These are phyloP conservation scores for Druon quercuslanigerum DNA, from an alignment of 1,140 invertebrate species.

Conservation along the genomic window DNA sequence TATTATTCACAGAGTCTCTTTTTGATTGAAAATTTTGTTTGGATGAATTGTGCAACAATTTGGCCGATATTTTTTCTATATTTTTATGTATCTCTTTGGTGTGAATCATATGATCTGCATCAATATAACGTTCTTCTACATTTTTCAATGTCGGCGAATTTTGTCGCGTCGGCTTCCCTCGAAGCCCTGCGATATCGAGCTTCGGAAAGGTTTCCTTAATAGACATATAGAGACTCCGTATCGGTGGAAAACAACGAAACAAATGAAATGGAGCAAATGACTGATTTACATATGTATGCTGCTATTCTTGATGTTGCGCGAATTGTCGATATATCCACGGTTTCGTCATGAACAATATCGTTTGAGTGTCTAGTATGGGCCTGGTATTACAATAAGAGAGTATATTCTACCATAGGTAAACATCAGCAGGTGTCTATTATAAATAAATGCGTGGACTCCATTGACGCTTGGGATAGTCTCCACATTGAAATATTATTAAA, in stretches of 20 bases:
- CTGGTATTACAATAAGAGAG: neutral
- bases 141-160: conserved; percentile 1
- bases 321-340: neutral
- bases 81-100: neutral
- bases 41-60: neutral
- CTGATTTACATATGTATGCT: neutral
- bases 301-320: neutral
- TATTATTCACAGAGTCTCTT: no score
- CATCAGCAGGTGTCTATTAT: no score
- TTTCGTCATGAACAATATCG: neutral
- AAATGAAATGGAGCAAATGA: conserved; percentile 1
- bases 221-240: neutral
- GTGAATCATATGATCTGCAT: conserved; percentile 7
- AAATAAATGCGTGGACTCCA: no score
- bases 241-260: neutral
- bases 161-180: conserved; percentile 14
- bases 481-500: no score
- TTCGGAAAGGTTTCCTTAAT: conserved; percentile 18
- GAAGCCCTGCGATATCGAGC: conserved; percentile 25
- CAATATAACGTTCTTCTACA: conserved; percentile 9
- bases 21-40: neutral
- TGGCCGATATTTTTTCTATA: neutral
- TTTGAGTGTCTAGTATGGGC: neutral
- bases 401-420: neutral
- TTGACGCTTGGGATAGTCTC: no score